Percentiles rank a stretch among this genome's conserved stretches.
phyloP scores from a whole-genome alignment of 2,797 vertebrate genomes.

The Crenichthys baileyi region DNA sequence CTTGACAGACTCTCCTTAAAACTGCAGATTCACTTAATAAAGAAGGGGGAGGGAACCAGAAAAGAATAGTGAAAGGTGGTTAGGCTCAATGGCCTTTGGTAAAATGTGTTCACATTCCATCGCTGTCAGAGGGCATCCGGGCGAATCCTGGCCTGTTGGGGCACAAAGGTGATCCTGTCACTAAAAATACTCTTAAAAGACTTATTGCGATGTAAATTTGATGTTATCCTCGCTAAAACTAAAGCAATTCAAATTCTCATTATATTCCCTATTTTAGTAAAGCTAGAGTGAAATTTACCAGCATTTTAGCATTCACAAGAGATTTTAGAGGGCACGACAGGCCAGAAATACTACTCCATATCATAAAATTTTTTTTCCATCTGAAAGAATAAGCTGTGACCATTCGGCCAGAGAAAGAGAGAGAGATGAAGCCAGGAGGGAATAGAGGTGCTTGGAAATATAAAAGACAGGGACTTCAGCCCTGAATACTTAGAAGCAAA shows the following conservation, averaged over 20 bases:
- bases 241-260: neutral
- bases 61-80: conserved; percentile 75
- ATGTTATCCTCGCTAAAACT: neutral
- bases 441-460: conserved; percentile 69
- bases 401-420: conserved; percentile 49
- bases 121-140: conserved; percentile 78
- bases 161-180: conserved; percentile 51
- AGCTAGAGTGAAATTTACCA: conserved; percentile 3
- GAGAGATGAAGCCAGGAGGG: conserved; percentile 45
- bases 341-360: conserved; percentile 76
- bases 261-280: neutral
- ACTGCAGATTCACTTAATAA: conserved; percentile 67
- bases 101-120: conserved; percentile 79
- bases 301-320: conserved; percentile 47
- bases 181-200: conserved; percentile 19
- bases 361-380: conserved; percentile 80
- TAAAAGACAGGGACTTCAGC: conserved; percentile 44
- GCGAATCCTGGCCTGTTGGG: conserved; percentile 77
- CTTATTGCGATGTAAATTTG: conserved; percentile 2
- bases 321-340: conserved; percentile 47
- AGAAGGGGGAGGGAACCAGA: conserved; percentile 46
- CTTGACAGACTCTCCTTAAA: conserved; percentile 56
- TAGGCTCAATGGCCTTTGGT: conserved; percentile 76
- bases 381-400: conserved; percentile 74
- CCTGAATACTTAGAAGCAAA: conserved; percentile 44